phyloP scores from a whole-genome alignment of 2,888 invertebrate species.

The Koerneria pararmatus region DNA sequence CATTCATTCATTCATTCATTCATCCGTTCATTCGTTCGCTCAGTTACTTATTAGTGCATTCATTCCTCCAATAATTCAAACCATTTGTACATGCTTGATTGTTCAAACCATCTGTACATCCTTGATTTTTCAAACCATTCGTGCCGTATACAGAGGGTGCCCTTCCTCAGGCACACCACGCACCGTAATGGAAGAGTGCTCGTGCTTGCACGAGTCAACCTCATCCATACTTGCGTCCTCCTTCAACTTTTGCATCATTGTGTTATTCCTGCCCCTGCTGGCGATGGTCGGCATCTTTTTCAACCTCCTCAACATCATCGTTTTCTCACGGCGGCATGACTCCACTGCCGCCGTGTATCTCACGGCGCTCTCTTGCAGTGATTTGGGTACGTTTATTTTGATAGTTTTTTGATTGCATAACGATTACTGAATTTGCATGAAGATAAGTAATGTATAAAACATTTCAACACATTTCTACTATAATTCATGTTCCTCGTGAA shows the following conservation, averaged over 20 bases:
- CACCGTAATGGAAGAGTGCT: constrained; percentile 14
- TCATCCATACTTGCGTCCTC: not conserved
- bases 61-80: no score
- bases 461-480: no score
- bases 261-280: constrained; percentile 38
- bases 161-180: no score
- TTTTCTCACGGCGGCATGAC: constrained; percentile 11
- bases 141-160: no score
- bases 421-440: not conserved
- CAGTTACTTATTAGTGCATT: not conserved
- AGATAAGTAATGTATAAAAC: no score
- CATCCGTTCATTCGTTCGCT: not conserved
- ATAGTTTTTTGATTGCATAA: not conserved
- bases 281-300: constrained; percentile 43
- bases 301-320: constrained; percentile 46
- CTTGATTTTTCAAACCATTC: no score
- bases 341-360: constrained; percentile 43
- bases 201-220: constrained; percentile 3
- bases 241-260: constrained; percentile 29
- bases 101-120: no score
- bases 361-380: constrained; percentile 44
- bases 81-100: no score
- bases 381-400: constrained; percentile 39
- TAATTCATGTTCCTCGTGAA: no score
- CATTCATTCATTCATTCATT: no score